Evolutionary conservation across 2,888 invertebrate species (phyloP).

Genomic region (Monochamus alternatus): DNA sequence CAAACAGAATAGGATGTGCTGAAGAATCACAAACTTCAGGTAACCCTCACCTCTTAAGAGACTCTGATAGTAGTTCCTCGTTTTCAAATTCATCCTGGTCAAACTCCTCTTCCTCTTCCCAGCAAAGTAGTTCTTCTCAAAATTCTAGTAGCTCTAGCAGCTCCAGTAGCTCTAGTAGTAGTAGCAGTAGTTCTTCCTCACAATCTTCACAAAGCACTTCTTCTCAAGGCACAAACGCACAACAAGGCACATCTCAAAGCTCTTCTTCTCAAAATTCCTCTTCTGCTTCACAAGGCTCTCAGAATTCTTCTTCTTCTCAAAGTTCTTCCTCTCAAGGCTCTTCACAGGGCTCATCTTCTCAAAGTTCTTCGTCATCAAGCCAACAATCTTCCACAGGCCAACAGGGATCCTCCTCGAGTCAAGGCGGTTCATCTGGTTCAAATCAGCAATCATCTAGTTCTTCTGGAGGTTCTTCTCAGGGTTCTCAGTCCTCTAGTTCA

Average conservation of each 20-base stretch:
- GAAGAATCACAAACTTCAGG: conserved; percentile 46
- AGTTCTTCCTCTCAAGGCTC: conserved; percentile 66
- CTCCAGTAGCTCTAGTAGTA: conserved; percentile 32
- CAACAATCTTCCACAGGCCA: conserved; percentile 49
- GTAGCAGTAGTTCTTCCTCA: conserved; percentile 30
- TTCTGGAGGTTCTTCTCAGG: too few species aligned
- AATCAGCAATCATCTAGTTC: background rate
- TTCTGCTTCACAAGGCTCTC: conserved; percentile 80
- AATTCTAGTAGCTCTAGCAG: conserved; percentile 39
- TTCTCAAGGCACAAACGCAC: conserved; percentile 38
- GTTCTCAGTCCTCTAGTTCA: conserved; percentile 25
- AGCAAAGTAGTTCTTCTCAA: conserved; percentile 45
- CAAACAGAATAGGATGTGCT: conserved; percentile 70
- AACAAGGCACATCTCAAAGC: conserved; percentile 27
- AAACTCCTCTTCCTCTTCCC: conserved; percentile 48
- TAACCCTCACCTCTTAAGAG: conserved; percentile 20
- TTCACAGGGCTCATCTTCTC: conserved; percentile 72
- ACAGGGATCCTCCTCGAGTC: conserved; percentile 46
- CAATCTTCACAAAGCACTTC: conserved; percentile 80
- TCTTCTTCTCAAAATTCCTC: conserved; percentile 58
- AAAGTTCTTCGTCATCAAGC: conserved; percentile 41
- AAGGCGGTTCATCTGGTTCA: conserved; percentile 16
- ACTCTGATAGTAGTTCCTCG: conserved; percentile 30
- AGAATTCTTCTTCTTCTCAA: conserved; percentile 73
- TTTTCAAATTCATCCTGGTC: conserved; percentile 41